Evolutionary conservation across 2,113 vertebrate species (phyloP), one percentile per base, ranked within the genome.

Genomic region (Pangasianodon hypophthalmus): DNA sequence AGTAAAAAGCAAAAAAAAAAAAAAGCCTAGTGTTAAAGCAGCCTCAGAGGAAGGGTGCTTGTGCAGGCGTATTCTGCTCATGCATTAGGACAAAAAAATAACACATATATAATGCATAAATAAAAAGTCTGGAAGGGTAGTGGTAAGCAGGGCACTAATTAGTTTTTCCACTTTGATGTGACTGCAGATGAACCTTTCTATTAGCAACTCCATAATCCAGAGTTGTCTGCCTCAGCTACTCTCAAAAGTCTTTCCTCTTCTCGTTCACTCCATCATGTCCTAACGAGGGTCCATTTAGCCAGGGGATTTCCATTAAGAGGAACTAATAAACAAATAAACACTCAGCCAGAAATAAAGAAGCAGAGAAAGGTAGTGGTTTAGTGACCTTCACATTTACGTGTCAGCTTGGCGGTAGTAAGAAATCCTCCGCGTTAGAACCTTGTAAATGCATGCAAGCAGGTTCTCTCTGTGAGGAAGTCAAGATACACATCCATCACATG

Each of bases 141-240:
- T 29, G 46, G 41, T 44, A 60, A 77, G 80, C 79, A 87, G 87
- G 92, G 88, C 92, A 85, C 94, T 95, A 95, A 96, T 96, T 96
- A 95, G 94, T 94, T 92, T 90, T 85, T 92, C 92, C 90, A 90
- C 94, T 95, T 96, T 96, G 94, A 96, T 94, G 96, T 93, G 90
- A 89, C 92, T 46, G 64, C 94, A 93, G 92, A 83, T 91, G 88
- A 96, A 95, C 94, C 94, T 96, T 95, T 95, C 95, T 95, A 95
- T 95, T 94, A 95, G 93, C 90, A 90, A 90, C 91, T 93, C 89
- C 92, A 89, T 91, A 82, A 82, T 54, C 50, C 89, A 84, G 92
- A 94, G 93, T 94, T 90, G 93, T 93, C 95, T 92, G 92, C 93
- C 94, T 94, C 94, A 94, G 94, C 95, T 92, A 90, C 94, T 95